Percentiles rank a stretch among this genome's conserved stretches.
These are phyloP conservation scores for Taeniopygia guttata DNA, from an alignment of 2,797 vertebrate genomes.

Conservation along the genomic window DNA sequence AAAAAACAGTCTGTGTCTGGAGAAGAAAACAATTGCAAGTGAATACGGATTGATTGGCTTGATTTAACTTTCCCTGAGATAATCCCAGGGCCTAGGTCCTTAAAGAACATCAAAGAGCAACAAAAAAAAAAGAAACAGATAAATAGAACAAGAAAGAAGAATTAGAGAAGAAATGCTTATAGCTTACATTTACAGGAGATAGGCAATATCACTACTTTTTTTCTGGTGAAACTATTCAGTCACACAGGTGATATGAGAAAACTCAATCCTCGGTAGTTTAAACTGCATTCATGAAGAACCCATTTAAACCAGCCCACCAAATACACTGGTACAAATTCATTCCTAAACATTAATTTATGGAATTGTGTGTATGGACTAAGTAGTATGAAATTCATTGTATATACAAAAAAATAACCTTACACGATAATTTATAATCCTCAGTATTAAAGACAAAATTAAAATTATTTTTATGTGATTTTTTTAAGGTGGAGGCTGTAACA, in stretches of 20 bases:
- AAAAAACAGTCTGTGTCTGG: not conserved
- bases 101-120: not conserved
- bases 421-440: not conserved
- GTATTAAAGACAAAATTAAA: not conserved
- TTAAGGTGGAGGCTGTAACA: not conserved
- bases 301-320: not conserved
- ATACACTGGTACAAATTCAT: not conserved
- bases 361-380: not conserved
- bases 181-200: not conserved
- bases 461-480: not conserved
- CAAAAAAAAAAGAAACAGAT: not conserved
- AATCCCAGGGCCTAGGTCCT: not conserved
- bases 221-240: not conserved
- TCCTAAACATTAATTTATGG: not conserved
- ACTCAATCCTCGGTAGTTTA: not conserved
- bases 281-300: not conserved
- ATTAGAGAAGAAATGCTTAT: not conserved
- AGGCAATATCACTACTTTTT: not conserved
- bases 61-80: not conserved
- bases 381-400: conserved; percentile 29
- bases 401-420: conserved; percentile 18
- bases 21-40: not conserved
- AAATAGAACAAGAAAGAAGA: not conserved
- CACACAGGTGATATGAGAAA: not conserved
- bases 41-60: not conserved